These are phyloP conservation scores for Rhingia campestris DNA, from an alignment of 2,888 invertebrate species.

Conservation along the genomic window DNA sequence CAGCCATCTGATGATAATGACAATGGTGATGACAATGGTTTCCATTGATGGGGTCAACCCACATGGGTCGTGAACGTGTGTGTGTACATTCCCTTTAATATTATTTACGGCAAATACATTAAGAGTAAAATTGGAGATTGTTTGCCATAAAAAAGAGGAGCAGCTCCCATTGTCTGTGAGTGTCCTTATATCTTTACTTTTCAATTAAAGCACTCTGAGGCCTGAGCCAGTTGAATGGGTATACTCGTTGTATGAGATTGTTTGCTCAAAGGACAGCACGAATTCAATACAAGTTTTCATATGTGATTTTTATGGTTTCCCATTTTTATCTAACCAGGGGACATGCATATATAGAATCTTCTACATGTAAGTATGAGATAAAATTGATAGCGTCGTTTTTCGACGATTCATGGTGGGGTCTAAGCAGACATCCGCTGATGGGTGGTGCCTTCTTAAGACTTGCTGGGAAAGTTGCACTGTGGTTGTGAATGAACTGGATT, in stretches of 20 bases:
- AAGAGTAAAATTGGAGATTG: conserved; percentile 12
- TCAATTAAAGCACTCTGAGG: conserved; percentile 27
- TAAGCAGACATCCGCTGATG: neutral
- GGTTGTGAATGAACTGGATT: too few species aligned
- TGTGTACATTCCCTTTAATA: conserved; percentile 11
- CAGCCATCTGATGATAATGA: conserved; percentile 5
- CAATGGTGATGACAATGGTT: conserved; percentile 8
- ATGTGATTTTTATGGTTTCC: conserved; percentile 38
- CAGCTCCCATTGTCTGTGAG: conserved; percentile 5
- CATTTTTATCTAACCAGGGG: conserved; percentile 13
- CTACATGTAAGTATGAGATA: conserved; percentile 11
- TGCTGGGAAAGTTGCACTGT: too few species aligned
- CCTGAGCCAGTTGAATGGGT: neutral
- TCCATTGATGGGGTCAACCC: conserved; percentile 8
- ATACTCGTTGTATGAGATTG: too few species aligned
- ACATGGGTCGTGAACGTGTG: neutral
- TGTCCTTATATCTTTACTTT: conserved; percentile 11
- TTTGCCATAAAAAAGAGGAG: conserved; percentile 14
- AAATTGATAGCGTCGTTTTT: conserved; percentile 11
- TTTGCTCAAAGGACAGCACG: neutral
- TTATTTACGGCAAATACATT: conserved; percentile 30
- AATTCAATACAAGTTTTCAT: neutral
- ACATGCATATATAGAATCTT: conserved; percentile 16
- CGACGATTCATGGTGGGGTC: conserved; percentile 39
- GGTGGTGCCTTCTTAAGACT: too few species aligned